Conservation (phyloP, 2,888 invertebrate species). For the Camptogramma bilineatum region DNA sequence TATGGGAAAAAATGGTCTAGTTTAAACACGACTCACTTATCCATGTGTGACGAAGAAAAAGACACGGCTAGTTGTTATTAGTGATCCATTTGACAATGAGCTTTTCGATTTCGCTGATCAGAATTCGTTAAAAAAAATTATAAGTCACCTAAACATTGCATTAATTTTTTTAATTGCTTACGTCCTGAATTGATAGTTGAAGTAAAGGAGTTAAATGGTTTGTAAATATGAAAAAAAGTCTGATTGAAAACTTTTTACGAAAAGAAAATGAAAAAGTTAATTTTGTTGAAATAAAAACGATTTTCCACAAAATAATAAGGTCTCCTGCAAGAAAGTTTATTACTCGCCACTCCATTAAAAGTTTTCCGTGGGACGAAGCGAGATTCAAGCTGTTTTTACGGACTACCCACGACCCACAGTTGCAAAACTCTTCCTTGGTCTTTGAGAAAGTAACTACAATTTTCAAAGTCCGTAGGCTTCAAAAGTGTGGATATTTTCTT, state of each 20-base stretch:
- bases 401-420: constrained; percentile 21
- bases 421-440: constrained; percentile 14
- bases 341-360: constrained; percentile 70
- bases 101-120: no score
- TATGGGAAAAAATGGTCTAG: constrained; percentile 29
- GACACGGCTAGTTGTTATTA: neutral
- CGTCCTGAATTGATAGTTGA: no score
- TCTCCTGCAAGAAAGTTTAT: constrained; percentile 54
- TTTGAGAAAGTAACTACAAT: neutral
- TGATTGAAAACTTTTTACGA: neutral
- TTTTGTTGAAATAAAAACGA: constrained; percentile 17
- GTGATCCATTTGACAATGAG: no score
- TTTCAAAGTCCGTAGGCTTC: neutral
- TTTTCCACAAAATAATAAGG: constrained; percentile 48
- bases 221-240: neutral
- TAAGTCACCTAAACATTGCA: no score
- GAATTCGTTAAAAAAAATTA: no score
- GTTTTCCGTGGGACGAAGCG: constrained; percentile 49
- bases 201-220: no score
- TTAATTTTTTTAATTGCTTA: no score
- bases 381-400: constrained; percentile 45
- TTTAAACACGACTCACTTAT: constrained; percentile 12
- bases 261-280: neutral
- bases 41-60: neutral
- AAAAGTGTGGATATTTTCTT: constrained; percentile 1